Conservation (phyloP, 2,888 invertebrate genomes). For the Tachina fera region DNA sequence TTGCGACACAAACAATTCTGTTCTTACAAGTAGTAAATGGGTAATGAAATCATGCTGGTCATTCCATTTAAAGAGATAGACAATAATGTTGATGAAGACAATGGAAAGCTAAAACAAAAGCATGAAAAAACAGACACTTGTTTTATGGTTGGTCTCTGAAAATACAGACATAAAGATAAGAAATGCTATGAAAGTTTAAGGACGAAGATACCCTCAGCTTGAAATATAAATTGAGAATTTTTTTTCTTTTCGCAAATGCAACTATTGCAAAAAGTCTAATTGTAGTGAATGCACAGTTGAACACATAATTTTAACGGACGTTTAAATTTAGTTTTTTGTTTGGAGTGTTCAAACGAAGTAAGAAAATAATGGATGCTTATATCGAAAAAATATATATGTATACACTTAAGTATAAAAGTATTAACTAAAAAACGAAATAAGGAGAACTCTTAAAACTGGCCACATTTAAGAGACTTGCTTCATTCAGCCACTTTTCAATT, state of each 20-base stretch:
- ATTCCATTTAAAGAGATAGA: neutral
- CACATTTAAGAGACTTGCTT: no score
- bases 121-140: neutral
- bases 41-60: conserved; percentile 12
- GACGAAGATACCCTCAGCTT: neutral
- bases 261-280: neutral
- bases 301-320: neutral
- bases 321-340: neutral
- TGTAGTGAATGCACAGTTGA: neutral
- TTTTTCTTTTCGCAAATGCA: neutral
- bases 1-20: conserved; percentile 35
- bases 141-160: conserved; percentile 3
- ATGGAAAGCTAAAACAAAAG: neutral
- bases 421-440: no score
- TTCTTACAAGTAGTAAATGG: conserved; percentile 14
- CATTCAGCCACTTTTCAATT: no score
- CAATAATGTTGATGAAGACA: conserved; percentile 19
- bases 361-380: no score
- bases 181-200: conserved; percentile 9
- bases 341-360: neutral
- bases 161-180: neutral
- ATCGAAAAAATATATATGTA: no score
- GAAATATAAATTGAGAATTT: neutral
- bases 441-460: no score
- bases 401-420: no score